Conservation (phyloP, 2,113 vertebrate species). For the Calypte anna region DNA sequence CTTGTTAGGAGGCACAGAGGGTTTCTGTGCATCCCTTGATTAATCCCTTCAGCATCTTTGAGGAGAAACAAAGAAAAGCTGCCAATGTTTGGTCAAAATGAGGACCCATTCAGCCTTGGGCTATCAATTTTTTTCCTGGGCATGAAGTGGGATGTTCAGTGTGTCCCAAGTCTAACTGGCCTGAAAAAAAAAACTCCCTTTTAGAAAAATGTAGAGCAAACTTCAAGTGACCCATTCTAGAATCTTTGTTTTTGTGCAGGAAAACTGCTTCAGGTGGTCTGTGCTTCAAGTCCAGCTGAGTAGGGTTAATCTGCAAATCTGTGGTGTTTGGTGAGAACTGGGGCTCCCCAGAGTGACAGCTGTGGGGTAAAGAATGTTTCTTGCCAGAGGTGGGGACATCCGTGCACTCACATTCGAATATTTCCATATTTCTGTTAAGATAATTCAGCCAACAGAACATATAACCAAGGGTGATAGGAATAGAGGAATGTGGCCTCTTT, state of each 20-base stretch:
- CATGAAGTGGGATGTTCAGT: not conserved
- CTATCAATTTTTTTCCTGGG: not conserved
- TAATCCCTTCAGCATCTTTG: not conserved
- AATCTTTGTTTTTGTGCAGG: not conserved
- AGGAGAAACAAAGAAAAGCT: not conserved
- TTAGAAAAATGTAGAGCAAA: not conserved
- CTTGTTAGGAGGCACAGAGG: not conserved
- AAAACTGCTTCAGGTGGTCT: not conserved
- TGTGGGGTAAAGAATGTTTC: not conserved
- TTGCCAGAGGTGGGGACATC: not conserved
- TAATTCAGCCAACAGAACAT: constrained; percentile 29
- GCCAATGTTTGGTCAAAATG: not conserved
- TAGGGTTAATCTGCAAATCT: not conserved
- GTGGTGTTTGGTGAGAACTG: not conserved
- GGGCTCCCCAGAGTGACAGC: not conserved
- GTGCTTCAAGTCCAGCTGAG: not conserved
- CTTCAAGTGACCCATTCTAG: not conserved
- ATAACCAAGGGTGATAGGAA: constrained; percentile 48
- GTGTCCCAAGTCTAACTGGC: not conserved
- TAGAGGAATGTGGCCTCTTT: constrained; percentile 42
- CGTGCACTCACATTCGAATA: not conserved
- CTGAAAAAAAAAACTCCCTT: not conserved
- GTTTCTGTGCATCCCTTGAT: not conserved
- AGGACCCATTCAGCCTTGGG: not conserved
- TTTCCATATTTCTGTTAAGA: not conserved